Conservation (phyloP, 2,113 vertebrate genomes). For the Prunella fulvescens region DNA sequence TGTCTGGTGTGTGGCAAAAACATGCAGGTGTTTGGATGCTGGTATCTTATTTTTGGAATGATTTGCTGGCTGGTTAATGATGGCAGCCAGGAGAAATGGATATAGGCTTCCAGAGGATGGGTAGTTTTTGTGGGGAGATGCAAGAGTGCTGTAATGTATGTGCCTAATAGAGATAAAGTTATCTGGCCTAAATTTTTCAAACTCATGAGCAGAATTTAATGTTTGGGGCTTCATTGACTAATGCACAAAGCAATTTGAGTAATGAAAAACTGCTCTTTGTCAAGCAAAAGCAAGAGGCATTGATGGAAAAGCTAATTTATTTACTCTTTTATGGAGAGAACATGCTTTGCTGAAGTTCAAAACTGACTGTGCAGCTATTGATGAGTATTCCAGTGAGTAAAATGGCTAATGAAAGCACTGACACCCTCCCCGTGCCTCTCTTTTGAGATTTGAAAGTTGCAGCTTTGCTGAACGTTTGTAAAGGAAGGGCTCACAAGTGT, state of each 20-base stretch:
- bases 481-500: not conserved
- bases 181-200: not conserved
- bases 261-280: constrained; percentile 25
- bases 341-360: not conserved
- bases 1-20: not conserved
- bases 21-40: constrained; percentile 34
- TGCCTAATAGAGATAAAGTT: not conserved
- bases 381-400: not conserved
- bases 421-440: not conserved
- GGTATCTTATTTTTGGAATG: not conserved
- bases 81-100: not conserved
- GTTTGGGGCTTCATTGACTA: constrained; percentile 8
- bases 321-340: constrained; percentile 9
- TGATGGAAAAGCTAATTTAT: constrained; percentile 37
- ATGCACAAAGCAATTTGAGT: not conserved
- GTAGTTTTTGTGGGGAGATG: not conserved
- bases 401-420: not conserved
- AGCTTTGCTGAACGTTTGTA: not conserved
- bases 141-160: not conserved
- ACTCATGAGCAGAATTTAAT: constrained; percentile 2
- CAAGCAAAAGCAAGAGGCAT: not conserved
- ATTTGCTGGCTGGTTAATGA: not conserved
- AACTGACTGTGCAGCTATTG: not conserved
- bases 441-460: not conserved
- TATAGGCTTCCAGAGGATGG: rapidly evolving